Evolutionary conservation across 1,140 invertebrate species (phyloP).

Genomic region (Drosophila sucinea): DNA sequence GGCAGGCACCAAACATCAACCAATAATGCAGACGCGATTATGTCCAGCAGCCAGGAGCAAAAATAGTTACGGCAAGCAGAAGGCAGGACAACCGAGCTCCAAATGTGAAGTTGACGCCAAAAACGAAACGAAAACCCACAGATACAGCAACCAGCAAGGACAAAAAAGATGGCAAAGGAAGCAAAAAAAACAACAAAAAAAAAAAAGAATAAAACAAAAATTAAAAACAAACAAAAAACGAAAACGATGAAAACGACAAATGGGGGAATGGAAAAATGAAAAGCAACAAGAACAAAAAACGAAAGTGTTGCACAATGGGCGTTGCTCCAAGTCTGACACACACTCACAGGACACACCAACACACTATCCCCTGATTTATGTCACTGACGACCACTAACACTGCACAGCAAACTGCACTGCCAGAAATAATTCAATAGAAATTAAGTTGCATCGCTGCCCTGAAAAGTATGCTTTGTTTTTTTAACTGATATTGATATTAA

Average conservation of each 20-base stretch:
- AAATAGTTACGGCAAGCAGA: slow-evolving; percentile 51
- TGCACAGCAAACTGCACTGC: not conserved
- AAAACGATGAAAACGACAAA: slow-evolving; percentile 16
- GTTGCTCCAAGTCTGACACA: slow-evolving; percentile 66
- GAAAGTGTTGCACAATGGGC: slow-evolving; percentile 79
- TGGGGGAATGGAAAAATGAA: slow-evolving; percentile 20
- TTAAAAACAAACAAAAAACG: slow-evolving; percentile 16
- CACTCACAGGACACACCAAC: slow-evolving; percentile 37
- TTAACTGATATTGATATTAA: too few species aligned
- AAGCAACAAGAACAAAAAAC: slow-evolving; percentile 58
- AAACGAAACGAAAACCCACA: slow-evolving; percentile 43
- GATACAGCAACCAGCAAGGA: slow-evolving; percentile 66
- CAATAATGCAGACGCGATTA: slow-evolving; percentile 83
- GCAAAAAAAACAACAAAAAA: slow-evolving; percentile 29
- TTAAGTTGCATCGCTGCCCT: not conserved
- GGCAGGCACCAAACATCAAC: slow-evolving; percentile 78
- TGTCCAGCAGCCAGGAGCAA: slow-evolving; percentile 68
- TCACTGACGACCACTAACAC: slow-evolving; percentile 12
- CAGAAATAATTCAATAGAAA: not conserved
- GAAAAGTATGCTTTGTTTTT: not conserved
- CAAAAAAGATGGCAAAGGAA: slow-evolving; percentile 60
- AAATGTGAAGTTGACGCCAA: slow-evolving; percentile 75
- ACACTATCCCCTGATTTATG: slow-evolving; percentile 20
- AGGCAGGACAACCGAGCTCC: slow-evolving; percentile 64
- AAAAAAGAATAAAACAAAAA: slow-evolving; percentile 23